Evolutionary conservation across 2,888 invertebrate species (phyloP).

Genomic region (Gari tellinella): DNA sequence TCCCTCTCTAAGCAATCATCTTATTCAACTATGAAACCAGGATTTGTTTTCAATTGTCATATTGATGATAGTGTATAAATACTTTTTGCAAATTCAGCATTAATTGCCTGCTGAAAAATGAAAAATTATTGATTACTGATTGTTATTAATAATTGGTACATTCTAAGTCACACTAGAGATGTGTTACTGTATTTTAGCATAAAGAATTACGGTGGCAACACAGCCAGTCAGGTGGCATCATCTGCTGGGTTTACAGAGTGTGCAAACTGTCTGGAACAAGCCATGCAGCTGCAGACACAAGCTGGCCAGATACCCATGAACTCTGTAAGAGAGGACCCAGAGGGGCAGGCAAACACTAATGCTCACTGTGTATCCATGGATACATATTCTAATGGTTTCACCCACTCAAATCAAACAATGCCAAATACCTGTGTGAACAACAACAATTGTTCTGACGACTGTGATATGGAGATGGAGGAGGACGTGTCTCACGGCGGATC

Average conservation of each 20-base stretch:
- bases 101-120: no score
- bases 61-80: no score
- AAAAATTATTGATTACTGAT: no score
- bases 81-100: no score
- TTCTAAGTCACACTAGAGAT: no score
- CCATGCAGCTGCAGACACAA: constrained; percentile 61
- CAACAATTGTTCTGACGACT: constrained; percentile 50
- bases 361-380: constrained; percentile 48
- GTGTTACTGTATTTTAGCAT: constrained; percentile 66
- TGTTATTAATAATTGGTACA: no score
- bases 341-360: constrained; percentile 24
- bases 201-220: constrained; percentile 72
- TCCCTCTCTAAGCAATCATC: no score
- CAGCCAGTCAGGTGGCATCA: constrained; percentile 73
- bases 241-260: constrained; percentile 71
- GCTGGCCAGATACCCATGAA: not conserved
- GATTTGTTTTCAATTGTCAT: no score
- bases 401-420: not conserved
- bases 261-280: constrained; percentile 71
- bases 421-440: constrained; percentile 30
- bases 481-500: constrained; percentile 2
- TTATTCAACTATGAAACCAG: no score
- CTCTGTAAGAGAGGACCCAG: constrained; percentile 37
- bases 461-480: constrained; percentile 63
- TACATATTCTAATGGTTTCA: constrained; percentile 40